Evolutionary conservation across 2,113 vertebrate genomes (phyloP), one percentile per base, ranked within the genome.

Genomic region (Pachycephala philippinensis): DNA sequence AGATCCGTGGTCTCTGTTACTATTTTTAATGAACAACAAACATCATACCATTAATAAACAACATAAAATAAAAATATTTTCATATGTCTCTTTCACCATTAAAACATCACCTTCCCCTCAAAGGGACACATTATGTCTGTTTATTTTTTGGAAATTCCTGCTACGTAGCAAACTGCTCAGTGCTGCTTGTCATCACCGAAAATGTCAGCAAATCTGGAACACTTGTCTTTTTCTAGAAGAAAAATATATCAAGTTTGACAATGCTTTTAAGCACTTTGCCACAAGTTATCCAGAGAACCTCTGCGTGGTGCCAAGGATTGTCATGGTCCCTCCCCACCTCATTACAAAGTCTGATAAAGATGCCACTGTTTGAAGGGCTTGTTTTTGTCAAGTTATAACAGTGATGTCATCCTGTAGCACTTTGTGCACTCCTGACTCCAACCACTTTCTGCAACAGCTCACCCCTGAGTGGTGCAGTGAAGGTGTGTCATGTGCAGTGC

Each of bases 401-500:
- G 3, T 12, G 15, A 17, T 44, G 59, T 39, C 40, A 35, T 5
- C 59, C 35, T 31, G 52, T 47, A 7, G 52, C 13, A 11, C 15
- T 57, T 24, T 39, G 39, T 27, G 30, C 19, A 2, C 44, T 82
- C 27, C 35, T 44, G 45, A 23, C 45, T 86, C 63, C 27, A 14
- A 1, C 8, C 20, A 1, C 23, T 37, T 40, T 47, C 63, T 71
- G 70, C 64, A 49, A 1, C 19, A 75, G 33, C 60, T 56, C 6
- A 0, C 3, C 33, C 53, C 3, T 14, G n/a, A 28, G 42, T 15
- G 42, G 31, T 19, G 27, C 68, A 40, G 33, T 21, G 54, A 54
- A 16, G 45, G 16, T 49, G 35, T 50, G 35, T 8, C 28, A 7
- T 0, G 0, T 21, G n/a, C 1, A 2, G 16, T 21, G 31, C 5